Evolutionary conservation across 2,888 invertebrate genomes (phyloP), one percentile per base, ranked within the genome.

Genomic region (Patella caerulea): DNA sequence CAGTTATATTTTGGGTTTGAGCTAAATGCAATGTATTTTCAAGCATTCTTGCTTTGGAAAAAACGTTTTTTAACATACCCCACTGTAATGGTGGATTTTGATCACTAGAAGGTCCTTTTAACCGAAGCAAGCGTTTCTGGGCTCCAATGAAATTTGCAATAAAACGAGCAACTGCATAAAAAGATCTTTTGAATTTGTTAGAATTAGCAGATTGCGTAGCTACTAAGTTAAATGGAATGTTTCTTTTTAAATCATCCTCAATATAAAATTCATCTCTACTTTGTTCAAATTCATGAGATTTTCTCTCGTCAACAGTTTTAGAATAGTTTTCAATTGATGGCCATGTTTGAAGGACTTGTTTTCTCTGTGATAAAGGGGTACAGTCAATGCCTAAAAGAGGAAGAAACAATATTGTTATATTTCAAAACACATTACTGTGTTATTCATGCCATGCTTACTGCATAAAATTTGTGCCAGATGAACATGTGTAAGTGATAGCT

Each of bases 91-190:
- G 65, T 14, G 24, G 19, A 24, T 24, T 65, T 12, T 9, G 19
- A 45, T 45, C 45, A 45, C 45, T 9, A 45, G 45, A 45, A 14
- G 65, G 65, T 15, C 65, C 65, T 24, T 65, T 65, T 14, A 24
- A 24, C 65, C 12, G 19, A 19, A 12, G 65, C 14, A 65, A 65
- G 24, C 65, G 65, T 65, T 65, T 65, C 24, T 65, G 65, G 14
- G 65, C 65, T 24, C 65, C 24, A 19, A 65, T 65, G 24, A 65
- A 65, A 24, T 65, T 65, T 12, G 15, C 19, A 19, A 65, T 65
- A 65, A 65, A 65, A 24, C 24, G 19, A 24, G 65, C 65, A 24
- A 65, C 65, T 24, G 65, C 65, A 65, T 65, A 65, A 65, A 65
- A 65, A 12, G 65, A 19, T 45, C 45, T 45, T 45, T 45, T 45